Base-by-base conservation (phyloP, 2,888 invertebrate genomes). In the Petrophora chlorosata region DNA sequence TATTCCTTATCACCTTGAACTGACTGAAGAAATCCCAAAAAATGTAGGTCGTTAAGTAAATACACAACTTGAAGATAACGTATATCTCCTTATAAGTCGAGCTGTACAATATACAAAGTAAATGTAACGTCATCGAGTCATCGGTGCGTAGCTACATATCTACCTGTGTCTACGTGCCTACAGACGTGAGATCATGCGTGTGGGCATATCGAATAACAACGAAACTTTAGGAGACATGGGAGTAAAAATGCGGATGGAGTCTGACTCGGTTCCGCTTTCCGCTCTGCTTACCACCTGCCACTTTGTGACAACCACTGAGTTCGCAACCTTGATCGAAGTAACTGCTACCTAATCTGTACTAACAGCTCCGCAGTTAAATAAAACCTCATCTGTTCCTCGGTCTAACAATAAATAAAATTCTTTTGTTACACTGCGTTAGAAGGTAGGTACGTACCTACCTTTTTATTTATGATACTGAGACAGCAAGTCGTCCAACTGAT, bases 201-300 rank as follows among this genome's bases (percentile, higher is more conserved):
- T 57, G 53, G 58, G 61, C 57, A 63, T 81, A 79, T 85, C 69
- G 53, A 70, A 71, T 85, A 64, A 65, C 82, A 64, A 67, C 70
- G 85, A 82, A 85, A 85, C 74, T 59, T 64, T 68, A 79, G 73
- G 36, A 81, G 62, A 68, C 73, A 62, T 77, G 76, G 67, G 71
- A 71, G 69, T 64, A 65, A 66, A 66, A 73, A 80, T 70, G 72
- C 79, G 81, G 81, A 80, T 75, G 69, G 46, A 53, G 22, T 42
- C 34, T 36, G 46, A 33, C 39, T 38, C 49, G 59, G 75, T 75
- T 68, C 63, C 72, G 72, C 72, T 75, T 83, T 82, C 71, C 78
- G 82, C 78, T 79, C 80, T 75, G 76, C 63, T 75, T 73, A 56
- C 22, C 63, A 66, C 62, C 58, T 38, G 48, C 32, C 42, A 54